A percentile compares a stretch with the other conserved stretches of the same genome.
phyloP scores from a whole-genome alignment of 2,888 invertebrate species.

The Cylindroiulus punctatus region DNA sequence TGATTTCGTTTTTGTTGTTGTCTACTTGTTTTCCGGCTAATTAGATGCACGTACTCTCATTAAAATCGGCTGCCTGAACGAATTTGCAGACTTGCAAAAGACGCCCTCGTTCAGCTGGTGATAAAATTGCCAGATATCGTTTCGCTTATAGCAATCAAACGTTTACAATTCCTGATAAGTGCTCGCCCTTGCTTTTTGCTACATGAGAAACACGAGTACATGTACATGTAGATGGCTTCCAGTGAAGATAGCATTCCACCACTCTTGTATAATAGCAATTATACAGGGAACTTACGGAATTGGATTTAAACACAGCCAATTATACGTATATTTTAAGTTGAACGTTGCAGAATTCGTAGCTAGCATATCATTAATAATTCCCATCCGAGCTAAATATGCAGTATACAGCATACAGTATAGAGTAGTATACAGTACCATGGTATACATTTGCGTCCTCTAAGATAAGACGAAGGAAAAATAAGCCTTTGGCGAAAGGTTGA shows the following conservation, averaged over 20 bases:
- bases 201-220: background rate
- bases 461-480: background rate
- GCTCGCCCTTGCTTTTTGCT: background rate
- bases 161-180: constrained; percentile 21
- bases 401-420: too few species aligned
- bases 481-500: background rate
- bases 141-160: constrained; percentile 25
- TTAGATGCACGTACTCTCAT: constrained; percentile 21
- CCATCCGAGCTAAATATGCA: too few species aligned
- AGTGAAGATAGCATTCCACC: background rate
- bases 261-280: background rate
- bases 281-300: background rate
- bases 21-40: constrained; percentile 21
- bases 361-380: background rate
- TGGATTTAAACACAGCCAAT: constrained; percentile 6
- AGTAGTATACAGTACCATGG: too few species aligned
- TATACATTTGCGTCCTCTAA: background rate
- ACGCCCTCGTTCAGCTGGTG: background rate
- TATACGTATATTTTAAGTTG: background rate
- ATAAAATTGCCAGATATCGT: background rate
- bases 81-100: constrained; percentile 4
- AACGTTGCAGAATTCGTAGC: background rate
- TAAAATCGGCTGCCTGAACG: background rate
- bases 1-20: constrained; percentile 12
- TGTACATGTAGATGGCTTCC: background rate